A percentile compares a stretch with the other conserved stretches of the same genome.
Evolutionary conservation across 2,888 invertebrate genomes (phyloP).

Genomic region (Crioceris asparagi): DNA sequence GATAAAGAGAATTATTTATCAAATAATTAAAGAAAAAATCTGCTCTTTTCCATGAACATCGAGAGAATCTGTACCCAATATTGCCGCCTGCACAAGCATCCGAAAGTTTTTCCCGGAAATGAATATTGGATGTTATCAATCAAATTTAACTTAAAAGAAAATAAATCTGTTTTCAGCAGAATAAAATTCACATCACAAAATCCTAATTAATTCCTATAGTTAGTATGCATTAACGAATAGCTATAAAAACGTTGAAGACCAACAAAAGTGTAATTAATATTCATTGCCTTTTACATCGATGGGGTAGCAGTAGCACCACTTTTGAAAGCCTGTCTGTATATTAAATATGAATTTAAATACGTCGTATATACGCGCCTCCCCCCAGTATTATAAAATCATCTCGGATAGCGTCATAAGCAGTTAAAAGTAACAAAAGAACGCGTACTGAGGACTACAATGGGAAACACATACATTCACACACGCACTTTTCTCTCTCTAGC

Average conservation of each 20-base stretch:
- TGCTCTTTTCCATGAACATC: too few species aligned
- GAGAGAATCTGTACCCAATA: too few species aligned
- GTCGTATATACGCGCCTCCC: slow-evolving; percentile 26
- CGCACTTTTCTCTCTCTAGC: slow-evolving; percentile 33
- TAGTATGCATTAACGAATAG: slow-evolving; percentile 17
- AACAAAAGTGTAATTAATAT: slow-evolving; percentile 32
- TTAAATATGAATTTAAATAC: slow-evolving; percentile 37
- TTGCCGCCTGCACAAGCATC: too few species aligned
- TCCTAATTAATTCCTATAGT: slow-evolving; percentile 15
- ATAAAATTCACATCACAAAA: too few species aligned
- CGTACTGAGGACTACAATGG: too few species aligned
- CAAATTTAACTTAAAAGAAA: too few species aligned
- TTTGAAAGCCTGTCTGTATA: slow-evolving; percentile 27
- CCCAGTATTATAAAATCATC: slow-evolving; percentile 31
- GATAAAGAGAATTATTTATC: too few species aligned
- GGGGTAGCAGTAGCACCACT: slow-evolving; percentile 14
- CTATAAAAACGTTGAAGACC: slow-evolving; percentile 19
- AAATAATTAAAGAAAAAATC: too few species aligned
- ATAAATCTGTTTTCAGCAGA: too few species aligned
- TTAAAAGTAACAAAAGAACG: slow-evolving; percentile 28
- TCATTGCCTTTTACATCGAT: slow-evolving; percentile 25
- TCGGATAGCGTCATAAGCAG: slow-evolving; percentile 30
- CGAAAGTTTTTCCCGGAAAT: too few species aligned
- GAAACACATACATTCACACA: slow-evolving; percentile 1
- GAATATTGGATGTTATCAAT: too few species aligned